phyloP scores from a whole-genome alignment of 2,113 vertebrate species.

The Silurus glanis region DNA sequence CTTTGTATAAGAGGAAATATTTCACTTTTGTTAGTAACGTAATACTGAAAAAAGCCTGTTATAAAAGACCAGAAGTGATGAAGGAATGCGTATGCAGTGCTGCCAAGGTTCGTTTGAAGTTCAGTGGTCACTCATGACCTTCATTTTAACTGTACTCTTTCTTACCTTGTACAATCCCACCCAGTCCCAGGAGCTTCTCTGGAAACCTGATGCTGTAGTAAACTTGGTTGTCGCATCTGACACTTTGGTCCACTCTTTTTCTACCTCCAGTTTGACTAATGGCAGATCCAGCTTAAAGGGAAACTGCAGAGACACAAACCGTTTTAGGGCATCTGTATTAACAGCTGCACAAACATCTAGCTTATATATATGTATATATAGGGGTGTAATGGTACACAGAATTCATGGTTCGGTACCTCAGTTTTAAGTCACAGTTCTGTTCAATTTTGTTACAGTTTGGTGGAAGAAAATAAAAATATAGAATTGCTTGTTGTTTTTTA shows the following conservation, averaged over 20 bases:
- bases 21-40: not conserved
- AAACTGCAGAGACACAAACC: slow-evolving; percentile 75
- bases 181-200: slow-evolving; percentile 98
- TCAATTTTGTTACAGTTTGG: too few relatives aligned
- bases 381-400: too few relatives aligned
- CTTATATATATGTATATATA: not conserved
- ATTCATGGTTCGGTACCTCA: too few relatives aligned
- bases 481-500: too few relatives aligned
- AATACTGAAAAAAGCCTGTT: not conserved
- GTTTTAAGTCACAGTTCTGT: too few relatives aligned
- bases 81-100: not conserved
- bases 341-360: not conserved
- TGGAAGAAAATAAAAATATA: too few relatives aligned
- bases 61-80: not conserved
- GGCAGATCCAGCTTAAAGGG: slow-evolving; percentile 82
- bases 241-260: slow-evolving; percentile 85
- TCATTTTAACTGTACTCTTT: not conserved
- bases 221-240: slow-evolving; percentile 86
- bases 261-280: slow-evolving; percentile 81
- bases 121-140: not conserved
- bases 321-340: not conserved
- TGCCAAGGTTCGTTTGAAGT: not conserved
- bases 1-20: not conserved
- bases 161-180: slow-evolving; percentile 93
- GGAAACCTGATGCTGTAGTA: slow-evolving; percentile 77